Percentiles rank a stretch among this genome's conserved stretches.
Evolutionary conservation across 2,888 invertebrate species (phyloP).

Genomic region (Chironomus riparius): DNA sequence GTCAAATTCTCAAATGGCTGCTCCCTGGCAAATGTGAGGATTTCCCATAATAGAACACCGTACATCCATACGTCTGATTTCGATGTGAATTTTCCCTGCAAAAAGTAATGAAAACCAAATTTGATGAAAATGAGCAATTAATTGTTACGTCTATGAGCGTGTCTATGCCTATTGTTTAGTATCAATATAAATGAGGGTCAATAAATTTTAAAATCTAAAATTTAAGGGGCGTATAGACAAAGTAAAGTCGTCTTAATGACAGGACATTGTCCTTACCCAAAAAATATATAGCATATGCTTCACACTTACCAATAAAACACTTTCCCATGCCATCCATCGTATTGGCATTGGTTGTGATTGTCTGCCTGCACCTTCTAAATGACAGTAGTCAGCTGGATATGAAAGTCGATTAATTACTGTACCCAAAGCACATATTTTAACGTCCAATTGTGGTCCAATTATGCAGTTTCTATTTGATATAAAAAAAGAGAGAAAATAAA

Average conservation of each 20-base stretch:
- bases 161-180: no score
- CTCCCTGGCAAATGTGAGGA: constrained; percentile 70
- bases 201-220: background rate
- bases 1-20: constrained; percentile 71
- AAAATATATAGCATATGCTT: background rate
- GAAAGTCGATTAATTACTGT: constrained; percentile 55
- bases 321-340: constrained; percentile 85
- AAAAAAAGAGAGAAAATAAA: background rate
- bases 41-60: constrained; percentile 80
- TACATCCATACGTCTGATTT: constrained; percentile 87
- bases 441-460: constrained; percentile 61
- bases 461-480: constrained; percentile 60
- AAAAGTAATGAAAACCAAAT: background rate
- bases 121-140: background rate
- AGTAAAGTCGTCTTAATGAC: background rate
- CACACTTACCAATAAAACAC: constrained; percentile 58
- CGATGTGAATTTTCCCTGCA: constrained; percentile 68
- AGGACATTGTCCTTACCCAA: background rate
- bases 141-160: background rate
- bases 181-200: background rate
- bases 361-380: constrained; percentile 56
- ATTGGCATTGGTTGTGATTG: constrained; percentile 56
- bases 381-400: constrained; percentile 70
- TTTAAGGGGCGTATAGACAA: background rate
- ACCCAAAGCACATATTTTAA: constrained; percentile 69